Evolutionary conservation across 2,888 invertebrate genomes (phyloP).

Genomic region (Strigamia transsilvanica): DNA sequence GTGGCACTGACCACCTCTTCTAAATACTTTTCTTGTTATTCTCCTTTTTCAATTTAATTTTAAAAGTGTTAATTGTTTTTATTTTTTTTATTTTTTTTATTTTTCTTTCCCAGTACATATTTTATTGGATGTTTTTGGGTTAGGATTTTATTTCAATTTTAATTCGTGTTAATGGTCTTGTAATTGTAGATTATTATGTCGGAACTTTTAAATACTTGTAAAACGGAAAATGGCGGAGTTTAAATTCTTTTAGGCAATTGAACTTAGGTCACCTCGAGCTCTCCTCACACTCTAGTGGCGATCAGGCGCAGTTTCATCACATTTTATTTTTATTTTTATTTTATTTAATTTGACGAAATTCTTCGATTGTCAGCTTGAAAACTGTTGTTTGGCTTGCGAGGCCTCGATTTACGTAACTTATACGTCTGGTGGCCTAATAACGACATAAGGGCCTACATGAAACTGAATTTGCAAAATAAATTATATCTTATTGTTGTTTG

Average conservation of each 20-base stretch:
- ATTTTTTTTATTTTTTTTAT: neutral
- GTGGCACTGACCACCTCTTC: conserved; percentile 20
- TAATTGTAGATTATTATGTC: neutral
- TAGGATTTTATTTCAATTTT: neutral
- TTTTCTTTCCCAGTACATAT: neutral
- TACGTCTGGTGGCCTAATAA: conserved; percentile 26
- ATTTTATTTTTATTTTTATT: neutral
- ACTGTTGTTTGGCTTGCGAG: neutral
- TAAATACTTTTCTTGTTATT: neutral
- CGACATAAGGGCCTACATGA: conserved; percentile 21
- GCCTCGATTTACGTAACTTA: conserved; percentile 1
- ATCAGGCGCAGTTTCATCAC: no score
- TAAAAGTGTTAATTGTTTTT: neutral
- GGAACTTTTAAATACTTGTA: neutral
- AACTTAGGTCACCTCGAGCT: no score
- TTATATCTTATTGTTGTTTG: conserved; percentile 33
- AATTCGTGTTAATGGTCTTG: neutral
- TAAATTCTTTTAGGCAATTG: neutral
- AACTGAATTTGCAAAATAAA: conserved; percentile 30
- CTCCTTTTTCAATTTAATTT: neutral
- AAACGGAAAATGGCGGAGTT: neutral
- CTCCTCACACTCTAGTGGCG: no score
- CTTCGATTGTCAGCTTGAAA: neutral
- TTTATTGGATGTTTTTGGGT: neutral
- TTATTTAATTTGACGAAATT: neutral